Base-by-base conservation (phyloP, 2,113 vertebrate genomes). In the Thunnus maccoyii region DNA sequence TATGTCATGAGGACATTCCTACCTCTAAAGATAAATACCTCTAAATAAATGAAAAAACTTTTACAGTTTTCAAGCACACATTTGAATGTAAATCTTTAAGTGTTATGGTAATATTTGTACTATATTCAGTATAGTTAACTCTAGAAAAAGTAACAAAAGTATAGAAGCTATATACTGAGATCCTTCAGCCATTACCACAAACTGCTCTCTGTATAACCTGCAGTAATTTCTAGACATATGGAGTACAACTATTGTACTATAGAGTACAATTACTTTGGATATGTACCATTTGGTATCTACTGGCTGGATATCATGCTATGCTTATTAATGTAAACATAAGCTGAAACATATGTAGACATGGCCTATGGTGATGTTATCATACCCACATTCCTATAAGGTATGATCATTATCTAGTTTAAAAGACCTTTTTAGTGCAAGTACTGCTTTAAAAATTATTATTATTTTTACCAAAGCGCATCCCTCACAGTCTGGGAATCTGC, bases 201-300 rank as follows among this genome's bases (percentile, higher is more conserved):
- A 58, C 3, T 51, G 41, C 15, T 57, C 22, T 27, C 41, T 6
- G 15, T 18, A 22, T 20, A 60, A 27, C 11, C 7, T 7, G 54
- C 22, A 18, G 6, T 22, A 36, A 63, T 67, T n/a, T 41, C 5
- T 41, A 14, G 27, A 68, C 32, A 41, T 67, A 36, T 9, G 27
- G 27, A 66, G 9, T 17, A 32, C 3, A 51, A 51, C 51, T 13
- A 1, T 11, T 78, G n/a, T 25, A 41, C 7, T 10, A 54, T 20
- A 18, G 11, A 17, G 57, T 27, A 11, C 9, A 52, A 47, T 16
- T 9, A 22, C 41, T 55, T 30, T 61, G 46, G 25, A 58, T 25
- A 52, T 48, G 64, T 54, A 18, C 44, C 73, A 61, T 60, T 54
- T 72, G 60, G 25, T 63, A 27, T 76, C 32, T 41, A 46, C 71